These are phyloP conservation scores for Equus quagga DNA, from an alignment of 2,113 vertebrate genomes.

Conservation along the genomic window DNA sequence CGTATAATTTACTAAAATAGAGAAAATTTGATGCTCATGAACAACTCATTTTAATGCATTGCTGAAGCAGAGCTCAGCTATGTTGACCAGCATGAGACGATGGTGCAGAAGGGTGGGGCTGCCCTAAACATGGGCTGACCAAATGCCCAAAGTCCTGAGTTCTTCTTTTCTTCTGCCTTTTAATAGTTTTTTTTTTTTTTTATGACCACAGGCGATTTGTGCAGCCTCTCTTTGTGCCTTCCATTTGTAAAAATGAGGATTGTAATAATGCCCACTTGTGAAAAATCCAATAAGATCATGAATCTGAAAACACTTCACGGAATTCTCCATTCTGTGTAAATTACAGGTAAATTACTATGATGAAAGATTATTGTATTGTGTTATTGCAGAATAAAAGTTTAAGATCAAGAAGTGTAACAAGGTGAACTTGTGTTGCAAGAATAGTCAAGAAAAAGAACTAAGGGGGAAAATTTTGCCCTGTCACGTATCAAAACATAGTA, in stretches of 20 bases:
- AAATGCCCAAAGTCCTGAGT: rapidly evolving
- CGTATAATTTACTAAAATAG: background rate
- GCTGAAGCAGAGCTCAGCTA: background rate
- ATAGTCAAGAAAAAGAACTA: background rate
- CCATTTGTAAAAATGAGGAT: background rate
- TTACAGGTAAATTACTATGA: rapidly evolving
- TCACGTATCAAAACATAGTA: background rate
- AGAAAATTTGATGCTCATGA: background rate
- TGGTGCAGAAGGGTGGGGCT: rapidly evolving
- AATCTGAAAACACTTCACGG: rapidly evolving
- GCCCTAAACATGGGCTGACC: rapidly evolving
- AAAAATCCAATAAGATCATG: rapidly evolving
- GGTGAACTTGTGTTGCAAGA: background rate
- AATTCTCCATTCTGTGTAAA: too few species aligned
- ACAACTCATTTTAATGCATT: background rate
- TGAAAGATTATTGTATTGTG: too few species aligned
- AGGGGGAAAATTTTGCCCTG: too few species aligned
- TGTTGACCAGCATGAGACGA: rapidly evolving
- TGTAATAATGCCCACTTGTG: rapidly evolving
- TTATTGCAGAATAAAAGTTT: background rate
- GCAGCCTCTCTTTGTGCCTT: background rate
- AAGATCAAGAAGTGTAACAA: background rate
- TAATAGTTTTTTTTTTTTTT: rapidly evolving
- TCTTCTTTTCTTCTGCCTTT: rapidly evolving
- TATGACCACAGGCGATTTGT: rapidly evolving